A percentile compares a stretch with the other conserved stretches of the same genome.
Conservation (phyloP, 2,888 invertebrate species). For the Neelides folsomi region DNA sequence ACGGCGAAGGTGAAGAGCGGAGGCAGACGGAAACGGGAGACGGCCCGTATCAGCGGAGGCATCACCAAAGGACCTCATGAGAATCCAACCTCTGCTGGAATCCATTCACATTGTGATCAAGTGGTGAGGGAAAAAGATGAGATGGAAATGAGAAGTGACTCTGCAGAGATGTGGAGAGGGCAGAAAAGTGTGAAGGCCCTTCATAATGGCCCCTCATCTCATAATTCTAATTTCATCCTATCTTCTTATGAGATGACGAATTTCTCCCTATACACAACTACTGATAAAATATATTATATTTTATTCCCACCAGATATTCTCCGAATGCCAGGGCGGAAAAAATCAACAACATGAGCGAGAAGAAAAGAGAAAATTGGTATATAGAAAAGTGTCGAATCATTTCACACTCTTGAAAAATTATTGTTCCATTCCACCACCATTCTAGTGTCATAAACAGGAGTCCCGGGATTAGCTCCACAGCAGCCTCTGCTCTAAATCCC, state of each 20-base stretch:
- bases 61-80: too few species aligned
- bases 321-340: slow-evolving; percentile 8
- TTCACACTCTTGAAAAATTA: slow-evolving; percentile 22
- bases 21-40: too few species aligned
- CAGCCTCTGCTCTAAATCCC: too few species aligned
- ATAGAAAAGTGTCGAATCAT: slow-evolving; percentile 22
- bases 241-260: too few species aligned
- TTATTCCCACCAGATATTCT: too few species aligned
- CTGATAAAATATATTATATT: too few species aligned
- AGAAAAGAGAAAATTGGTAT: slow-evolving; percentile 7
- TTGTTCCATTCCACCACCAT: slow-evolving; percentile 15
- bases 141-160: slow-evolving; percentile 3
- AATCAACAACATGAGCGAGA: slow-evolving; percentile 10
- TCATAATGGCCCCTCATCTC: background rate
- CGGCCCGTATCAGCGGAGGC: too few species aligned
- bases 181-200: background rate
- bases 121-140: background rate
- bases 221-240: background rate
- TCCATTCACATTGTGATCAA: background rate
- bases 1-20: too few species aligned
- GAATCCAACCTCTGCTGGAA: too few species aligned
- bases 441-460: slow-evolving; percentile 12
- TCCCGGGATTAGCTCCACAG: background rate
- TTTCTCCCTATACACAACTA: too few species aligned
- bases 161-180: background rate